Evolutionary conservation across 2,797 vertebrate species (phyloP), one percentile per base, ranked within the genome.

Genomic region (Galagoides demidoff): DNA sequence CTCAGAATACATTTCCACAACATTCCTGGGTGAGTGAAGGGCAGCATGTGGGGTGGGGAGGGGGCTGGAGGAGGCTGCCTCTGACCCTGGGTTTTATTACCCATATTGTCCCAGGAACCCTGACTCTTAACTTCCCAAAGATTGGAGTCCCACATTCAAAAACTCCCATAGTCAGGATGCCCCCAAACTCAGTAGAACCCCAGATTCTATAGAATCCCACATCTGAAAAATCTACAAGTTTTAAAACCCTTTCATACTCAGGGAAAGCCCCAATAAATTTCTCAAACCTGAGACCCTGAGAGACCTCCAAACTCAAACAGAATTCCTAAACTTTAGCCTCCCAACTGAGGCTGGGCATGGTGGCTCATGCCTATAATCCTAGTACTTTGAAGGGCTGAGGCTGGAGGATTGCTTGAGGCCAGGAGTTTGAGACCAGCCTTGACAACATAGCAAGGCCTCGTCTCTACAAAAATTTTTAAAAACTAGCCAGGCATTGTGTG

Each of bases 1-100:
- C 98, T 99, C 99, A 96, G 99, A 99, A 98, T 99, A 99, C 98
- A 99, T 99, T 98, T 99, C 99, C 98, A 99, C 98, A 95, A 99
- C 99, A 52, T 99, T 99, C 98, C 98, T 99, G 95, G 99, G 99
- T 99, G 98, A 99, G 99, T 97, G 77, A 61, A 4, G 64, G 71
- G 55, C 19, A 49, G 76, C 29, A 6, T 0, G 5, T 5, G 45
- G 43, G 14, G 23, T 23, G 16, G 63, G 34, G 27, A 55, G 27
- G 14, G 63, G 17, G n/a, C 63, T 39, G 7, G 17, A 77, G 31
- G 39, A 66, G 64, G 22, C 45, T 31, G 19, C 55, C 39, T 43
- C 23, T 43, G 23, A 37, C 25, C 23, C 31, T 16, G 22, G 20
- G 20, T 61, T 76, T 37, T 20, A 2, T 45, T 45, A 43, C 39